Evolutionary conservation across 2,113 vertebrate species (phyloP), one percentile per base, ranked within the genome.

Genomic region (Limnothrissa miodon): DNA sequence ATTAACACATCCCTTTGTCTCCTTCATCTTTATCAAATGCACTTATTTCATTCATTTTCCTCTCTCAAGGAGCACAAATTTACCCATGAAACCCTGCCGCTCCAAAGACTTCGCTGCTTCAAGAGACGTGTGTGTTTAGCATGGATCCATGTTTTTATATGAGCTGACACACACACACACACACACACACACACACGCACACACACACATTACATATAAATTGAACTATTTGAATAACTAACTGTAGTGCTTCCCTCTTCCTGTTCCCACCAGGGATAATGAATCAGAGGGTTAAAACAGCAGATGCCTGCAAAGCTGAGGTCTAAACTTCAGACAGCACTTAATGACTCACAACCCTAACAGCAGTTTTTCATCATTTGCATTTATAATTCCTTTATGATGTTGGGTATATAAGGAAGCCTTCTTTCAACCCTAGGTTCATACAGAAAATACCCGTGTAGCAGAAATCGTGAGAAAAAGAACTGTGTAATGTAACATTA

Each of bases 1-100:
- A 48, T 78, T 19, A 45, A 82, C 81, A 78, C 81, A 51, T 82
- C 62, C 51, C 62, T 78, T 82, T 81, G 80, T 81, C 17, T 23
- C 33, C 46, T 48, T 81, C 17, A 81, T 81, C 39, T 56, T 81
- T 81, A 56, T 51, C 23, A 53, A 81, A 81, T 56, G 51, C 36
- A 74, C 66, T 74, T 74, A 74, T 74, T 74, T 74, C 66, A 74
- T 74, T 74, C 36, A 17, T 74, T 36, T 17, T 5, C 11, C 59
- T 11, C 25, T 17, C 66, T 74, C 66, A 19, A 74, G 66, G 66
- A 17, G 10, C 66, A 74, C 13, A 36, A 74, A 74, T 74, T 74
- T 74, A 74, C 66, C 66, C 66, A 74, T 74, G 66, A 74, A 36
- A 74, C 66, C 33, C 10, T 74, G 66, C 66, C 66, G 66, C 66